phyloP scores from a whole-genome alignment of 1,140 invertebrate species.

The Ericerus pela region DNA sequence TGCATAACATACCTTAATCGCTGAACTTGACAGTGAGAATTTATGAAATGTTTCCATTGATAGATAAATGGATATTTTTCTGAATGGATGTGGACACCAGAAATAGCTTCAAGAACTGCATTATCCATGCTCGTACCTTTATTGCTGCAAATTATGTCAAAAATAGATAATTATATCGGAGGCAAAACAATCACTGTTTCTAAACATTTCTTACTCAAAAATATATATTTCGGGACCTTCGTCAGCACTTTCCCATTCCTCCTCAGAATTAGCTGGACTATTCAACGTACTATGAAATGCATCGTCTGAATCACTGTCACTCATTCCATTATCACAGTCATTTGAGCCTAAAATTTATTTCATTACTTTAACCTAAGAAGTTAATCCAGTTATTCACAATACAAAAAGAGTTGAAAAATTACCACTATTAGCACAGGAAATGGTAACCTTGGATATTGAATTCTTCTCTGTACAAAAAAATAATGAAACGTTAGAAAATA shows the following conservation, averaged over 20 bases:
- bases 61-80: background rate
- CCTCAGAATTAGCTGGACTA: background rate
- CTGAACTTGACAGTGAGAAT: too few relatives aligned
- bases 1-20: too few relatives aligned
- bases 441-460: too few relatives aligned
- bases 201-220: background rate
- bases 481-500: too few relatives aligned
- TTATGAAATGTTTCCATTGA: constrained; percentile 1
- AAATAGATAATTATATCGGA: too few relatives aligned
- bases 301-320: background rate
- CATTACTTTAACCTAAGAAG: too few relatives aligned
- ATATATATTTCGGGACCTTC: constrained; percentile 4
- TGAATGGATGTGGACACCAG: background rate
- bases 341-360: too few relatives aligned
- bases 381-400: too few relatives aligned
- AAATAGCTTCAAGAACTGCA: background rate
- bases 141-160: background rate
- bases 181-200: too few relatives aligned
- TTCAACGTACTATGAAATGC: background rate
- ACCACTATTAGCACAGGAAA: too few relatives aligned
- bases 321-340: background rate
- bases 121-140: background rate
- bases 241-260: background rate
- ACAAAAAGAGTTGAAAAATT: too few relatives aligned
- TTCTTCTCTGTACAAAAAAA: too few relatives aligned